A percentile compares a stretch with the other conserved stretches of the same genome.
phyloP scores from a whole-genome alignment of 2,888 invertebrate genomes.

The Trichogramma evanescens region DNA sequence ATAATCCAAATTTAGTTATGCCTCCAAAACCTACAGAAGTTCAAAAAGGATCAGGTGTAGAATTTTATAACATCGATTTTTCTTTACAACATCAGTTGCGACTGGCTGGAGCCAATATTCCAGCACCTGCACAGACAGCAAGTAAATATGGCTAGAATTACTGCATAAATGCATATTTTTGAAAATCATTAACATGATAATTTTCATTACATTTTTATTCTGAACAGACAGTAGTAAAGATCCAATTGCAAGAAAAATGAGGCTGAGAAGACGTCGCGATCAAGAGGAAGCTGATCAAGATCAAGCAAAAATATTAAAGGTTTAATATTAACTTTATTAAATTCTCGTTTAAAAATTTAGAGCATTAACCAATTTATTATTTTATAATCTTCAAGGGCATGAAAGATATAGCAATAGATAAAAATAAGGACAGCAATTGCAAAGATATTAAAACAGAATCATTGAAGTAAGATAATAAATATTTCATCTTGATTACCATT shows the following conservation, averaged over 20 bases:
- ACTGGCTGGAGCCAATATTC: conserved; percentile 81
- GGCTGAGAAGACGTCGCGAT: conserved; percentile 74
- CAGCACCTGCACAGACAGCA: conserved; percentile 62
- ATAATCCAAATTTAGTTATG: conserved; percentile 94
- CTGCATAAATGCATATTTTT: conserved; percentile 2
- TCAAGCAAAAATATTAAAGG: conserved; percentile 82
- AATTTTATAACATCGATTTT: conserved; percentile 98
- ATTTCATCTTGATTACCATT: conserved; percentile 2
- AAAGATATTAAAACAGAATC: conserved; percentile 63
- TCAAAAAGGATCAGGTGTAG: conserved; percentile 70
- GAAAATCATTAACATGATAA: not conserved
- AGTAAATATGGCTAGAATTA: conserved; percentile 50
- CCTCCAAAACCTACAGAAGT: conserved; percentile 89
- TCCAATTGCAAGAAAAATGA: conserved; percentile 89
- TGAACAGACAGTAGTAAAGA: conserved; percentile 64
- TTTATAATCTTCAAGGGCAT: conserved; percentile 56
- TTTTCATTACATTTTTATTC: conserved; percentile 24
- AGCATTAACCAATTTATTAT: conserved; percentile 9
- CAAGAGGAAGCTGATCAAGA: conserved; percentile 77
- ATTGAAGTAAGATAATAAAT: conserved; percentile 56
- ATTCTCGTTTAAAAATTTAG: conserved; percentile 44
- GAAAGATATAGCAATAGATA: conserved; percentile 78
- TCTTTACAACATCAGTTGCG: conserved; percentile 90
- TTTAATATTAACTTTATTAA: conserved; percentile 46
- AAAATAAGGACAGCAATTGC: conserved; percentile 64